A percentile compares a stretch with the other conserved stretches of the same genome.
Evolutionary conservation across 2,888 invertebrate genomes (phyloP).

Genomic region (Gymnocheta viridis): DNA sequence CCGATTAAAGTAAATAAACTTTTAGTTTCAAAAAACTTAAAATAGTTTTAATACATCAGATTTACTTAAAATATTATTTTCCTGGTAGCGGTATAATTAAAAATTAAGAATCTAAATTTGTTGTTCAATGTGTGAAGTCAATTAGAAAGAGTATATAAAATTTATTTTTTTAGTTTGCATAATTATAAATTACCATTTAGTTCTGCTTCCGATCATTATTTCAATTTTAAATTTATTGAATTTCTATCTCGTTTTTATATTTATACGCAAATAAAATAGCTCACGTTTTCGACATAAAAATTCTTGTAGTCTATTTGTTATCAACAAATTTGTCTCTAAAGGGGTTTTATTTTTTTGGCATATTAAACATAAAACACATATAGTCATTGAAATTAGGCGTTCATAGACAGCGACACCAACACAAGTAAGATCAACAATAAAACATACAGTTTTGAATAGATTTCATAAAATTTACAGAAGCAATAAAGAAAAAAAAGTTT

Average conservation of each 20-base stretch:
- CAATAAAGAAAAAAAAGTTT: constrained; percentile 63
- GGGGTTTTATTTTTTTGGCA: constrained; percentile 32
- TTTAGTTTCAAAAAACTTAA: too few species aligned
- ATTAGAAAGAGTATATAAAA: background rate
- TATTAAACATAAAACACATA: constrained; percentile 17
- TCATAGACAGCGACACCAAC: background rate
- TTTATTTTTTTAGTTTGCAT: background rate
- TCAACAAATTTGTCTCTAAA: constrained; percentile 61
- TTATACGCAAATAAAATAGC: constrained; percentile 48
- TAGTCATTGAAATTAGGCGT: constrained; percentile 5
- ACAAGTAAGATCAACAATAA: constrained; percentile 18
- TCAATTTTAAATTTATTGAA: constrained; percentile 53
- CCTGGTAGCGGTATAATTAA: too few species aligned
- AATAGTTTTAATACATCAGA: too few species aligned
- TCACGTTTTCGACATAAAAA: constrained; percentile 66
- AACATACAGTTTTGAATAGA: constrained; percentile 37
- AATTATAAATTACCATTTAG: background rate
- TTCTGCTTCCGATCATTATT: constrained; percentile 2
- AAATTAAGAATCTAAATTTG: too few species aligned
- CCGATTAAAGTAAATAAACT: too few species aligned
- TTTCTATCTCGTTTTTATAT: constrained; percentile 41
- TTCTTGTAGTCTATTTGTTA: constrained; percentile 37
- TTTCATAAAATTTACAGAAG: constrained; percentile 61
- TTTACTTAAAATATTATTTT: too few species aligned
- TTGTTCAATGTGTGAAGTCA: too few species aligned